Evolutionary conservation across 2,888 invertebrate genomes (phyloP), one percentile per base, ranked within the genome.

Genomic region (Venusia cambrica): DNA sequence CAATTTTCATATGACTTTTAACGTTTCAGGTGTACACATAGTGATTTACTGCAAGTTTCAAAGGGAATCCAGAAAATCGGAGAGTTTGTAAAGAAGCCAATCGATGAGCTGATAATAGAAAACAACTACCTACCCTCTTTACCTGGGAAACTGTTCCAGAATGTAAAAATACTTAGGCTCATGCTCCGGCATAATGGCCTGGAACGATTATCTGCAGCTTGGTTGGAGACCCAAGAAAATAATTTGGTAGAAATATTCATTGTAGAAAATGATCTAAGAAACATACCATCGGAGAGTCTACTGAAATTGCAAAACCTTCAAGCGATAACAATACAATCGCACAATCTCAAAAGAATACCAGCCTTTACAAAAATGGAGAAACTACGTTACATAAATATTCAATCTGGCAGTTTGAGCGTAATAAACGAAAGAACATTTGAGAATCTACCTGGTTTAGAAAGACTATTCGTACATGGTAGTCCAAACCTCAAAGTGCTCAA

Each of bases 71-170:
- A 92, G 54, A 89, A 92, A 19, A 87, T 94, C 15, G 91, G 92
- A 42, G 89, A 91, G 27, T 89, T 89, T 40, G 80, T 94, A 28
- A 89, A 87, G 42, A 90, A 90, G 29, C 92, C 94, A 2, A 92
- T 96, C 53, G 96, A 96, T 71, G 96, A 96, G 68, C 70, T 96
- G 30, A 96, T 96, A 47, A 88, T 96, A 51, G 96, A 96, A 79
- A 95, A 95, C 62, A 96, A 96, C 70, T 93, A 93, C 59, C 79
- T 96, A 24, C 95, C 95, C 4, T 93, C 95, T 0, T 62, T 96
- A n/a, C 95, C 96, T 0, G 95, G 95, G 3, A 91, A 93, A 49
- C 90, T 93, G 35, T 96, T 96, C 64, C 90, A 93, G 37, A 91
- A 92, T 47, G 77, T 95, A 27, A 91, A 92, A 69, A 92, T 95